Base-by-base conservation (phyloP, 2,113 vertebrate genomes). In the Taxidea taxus region DNA sequence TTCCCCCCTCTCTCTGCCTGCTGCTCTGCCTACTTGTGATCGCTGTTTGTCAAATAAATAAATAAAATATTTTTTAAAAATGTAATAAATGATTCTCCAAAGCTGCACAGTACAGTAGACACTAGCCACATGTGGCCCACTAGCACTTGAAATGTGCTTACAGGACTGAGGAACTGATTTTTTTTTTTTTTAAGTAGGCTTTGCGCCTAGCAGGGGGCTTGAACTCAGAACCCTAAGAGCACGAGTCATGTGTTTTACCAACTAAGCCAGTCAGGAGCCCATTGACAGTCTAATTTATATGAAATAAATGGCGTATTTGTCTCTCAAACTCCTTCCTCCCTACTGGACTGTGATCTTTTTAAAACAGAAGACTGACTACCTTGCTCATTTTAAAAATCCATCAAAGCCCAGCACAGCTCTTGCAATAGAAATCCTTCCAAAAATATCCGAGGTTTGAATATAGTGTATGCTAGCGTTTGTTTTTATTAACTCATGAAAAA, bases 361-460 rank as follows among this genome's bases (percentile, higher is more conserved):
- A 29, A 95, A 96, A 85, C 5, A 90, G 68, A 96, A 34, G 49
- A 89, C n/a, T 77, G 49, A 89, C n/a, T 77, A 34, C 49, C 42
- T 88, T 75, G 74, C 13, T 84, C 23, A 84, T 96, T 93, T 60
- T n/a, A 97, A 96, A 96, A 74, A 68, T 29, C 49, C 27, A 54
- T 39, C 82, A 87, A 21, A 87, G 34, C 18, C 27, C 23, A 95
- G 37, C 29, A 74, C 0, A 18, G 34, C 95, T 87, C 77, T 58
- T 82, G 39, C 12, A 34, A 39, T 77, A 39, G n/a, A 96, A 97
- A 96, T 96, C 83, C 66, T 95, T 95, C 74, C 81, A 91, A 86
- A 97, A 96, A 95, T 89, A 78, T 96, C 66, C 80, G 87, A 68
- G 49, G 42, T 86, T 83, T 95, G 83, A 95, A 91, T 83, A 95